phyloP scores from a whole-genome alignment of 2,113 vertebrate species.

The Carlito syrichta region DNA sequence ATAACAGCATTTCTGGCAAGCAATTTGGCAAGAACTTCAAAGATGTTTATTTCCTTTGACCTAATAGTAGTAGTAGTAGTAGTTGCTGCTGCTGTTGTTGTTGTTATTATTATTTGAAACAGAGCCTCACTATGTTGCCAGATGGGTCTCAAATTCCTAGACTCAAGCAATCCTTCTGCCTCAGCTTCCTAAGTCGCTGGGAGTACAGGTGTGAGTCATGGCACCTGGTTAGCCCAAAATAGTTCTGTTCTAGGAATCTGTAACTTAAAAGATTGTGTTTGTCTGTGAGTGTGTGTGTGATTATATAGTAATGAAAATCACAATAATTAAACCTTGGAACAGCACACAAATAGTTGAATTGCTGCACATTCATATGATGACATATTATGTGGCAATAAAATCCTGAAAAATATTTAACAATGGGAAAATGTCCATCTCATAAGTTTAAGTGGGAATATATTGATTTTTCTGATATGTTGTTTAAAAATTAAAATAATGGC shows the following conservation, averaged over 20 bases:
- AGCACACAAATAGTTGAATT: neutral
- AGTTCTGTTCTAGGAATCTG: neutral
- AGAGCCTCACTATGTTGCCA: neutral
- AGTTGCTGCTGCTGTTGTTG: too few species aligned
- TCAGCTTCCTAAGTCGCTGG: neutral
- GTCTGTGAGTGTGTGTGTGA: neutral
- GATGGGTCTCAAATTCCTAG: neutral
- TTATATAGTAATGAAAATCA: neutral
- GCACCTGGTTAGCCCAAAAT: neutral
- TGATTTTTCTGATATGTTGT: neutral
- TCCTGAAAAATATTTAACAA: neutral
- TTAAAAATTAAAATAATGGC: slow-evolving; percentile 5
- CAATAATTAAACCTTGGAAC: neutral
- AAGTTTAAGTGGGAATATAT: neutral
- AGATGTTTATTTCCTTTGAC: neutral
- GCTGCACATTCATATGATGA: neutral
- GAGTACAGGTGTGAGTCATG: neutral
- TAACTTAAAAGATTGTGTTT: neutral
- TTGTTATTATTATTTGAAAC: neutral
- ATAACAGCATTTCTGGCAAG: neutral
- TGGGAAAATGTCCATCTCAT: neutral
- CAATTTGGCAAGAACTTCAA: neutral
- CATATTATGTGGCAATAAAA: neutral
- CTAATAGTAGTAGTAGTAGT: too few species aligned
- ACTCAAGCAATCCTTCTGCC: neutral